A percentile compares a stretch with the other conserved stretches of the same genome.
Evolutionary conservation across 1,140 invertebrate genomes (phyloP).

Genomic region (Lepidurus couesii): DNA sequence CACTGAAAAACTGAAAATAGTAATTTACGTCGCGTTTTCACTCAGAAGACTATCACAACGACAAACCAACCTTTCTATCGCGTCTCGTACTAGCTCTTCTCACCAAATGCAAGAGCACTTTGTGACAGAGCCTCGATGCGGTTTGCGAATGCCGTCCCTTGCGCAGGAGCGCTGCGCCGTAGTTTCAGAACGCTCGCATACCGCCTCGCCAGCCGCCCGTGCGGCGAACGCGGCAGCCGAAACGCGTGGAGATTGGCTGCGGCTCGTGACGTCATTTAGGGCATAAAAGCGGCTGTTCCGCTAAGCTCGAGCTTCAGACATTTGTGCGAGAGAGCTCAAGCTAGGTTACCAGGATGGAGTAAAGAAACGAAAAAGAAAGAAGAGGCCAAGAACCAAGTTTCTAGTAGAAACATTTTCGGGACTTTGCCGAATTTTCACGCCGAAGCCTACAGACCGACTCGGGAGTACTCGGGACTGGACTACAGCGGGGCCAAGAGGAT

Average conservation of each 20-base stretch:
- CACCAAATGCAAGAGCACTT: constrained; percentile 13
- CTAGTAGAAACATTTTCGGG: too few species aligned
- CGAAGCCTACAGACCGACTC: background rate
- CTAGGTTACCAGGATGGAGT: background rate
- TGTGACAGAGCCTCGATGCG: background rate
- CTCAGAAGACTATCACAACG: background rate
- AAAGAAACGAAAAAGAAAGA: background rate
- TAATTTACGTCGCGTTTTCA: background rate
- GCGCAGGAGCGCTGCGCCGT: background rate
- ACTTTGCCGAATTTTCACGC: too few species aligned
- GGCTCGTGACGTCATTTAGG: background rate
- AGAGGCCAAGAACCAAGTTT: background rate
- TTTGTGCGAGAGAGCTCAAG: background rate
- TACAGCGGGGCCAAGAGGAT: background rate
- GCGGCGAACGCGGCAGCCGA: background rate
- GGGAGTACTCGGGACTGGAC: background rate
- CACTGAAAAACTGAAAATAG: background rate
- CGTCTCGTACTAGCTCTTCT: constrained; percentile 12
- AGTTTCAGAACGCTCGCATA: background rate
- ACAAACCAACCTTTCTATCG: background rate
- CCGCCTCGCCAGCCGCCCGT: background rate
- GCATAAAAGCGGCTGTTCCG: background rate
- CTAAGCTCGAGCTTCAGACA: background rate
- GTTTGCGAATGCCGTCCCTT: background rate
- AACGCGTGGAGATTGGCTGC: background rate